Percentiles rank a stretch among this genome's conserved stretches.
These are phyloP conservation scores for Prionailurus viverrinus DNA, from an alignment of 2,113 vertebrate genomes.

Conservation along the genomic window DNA sequence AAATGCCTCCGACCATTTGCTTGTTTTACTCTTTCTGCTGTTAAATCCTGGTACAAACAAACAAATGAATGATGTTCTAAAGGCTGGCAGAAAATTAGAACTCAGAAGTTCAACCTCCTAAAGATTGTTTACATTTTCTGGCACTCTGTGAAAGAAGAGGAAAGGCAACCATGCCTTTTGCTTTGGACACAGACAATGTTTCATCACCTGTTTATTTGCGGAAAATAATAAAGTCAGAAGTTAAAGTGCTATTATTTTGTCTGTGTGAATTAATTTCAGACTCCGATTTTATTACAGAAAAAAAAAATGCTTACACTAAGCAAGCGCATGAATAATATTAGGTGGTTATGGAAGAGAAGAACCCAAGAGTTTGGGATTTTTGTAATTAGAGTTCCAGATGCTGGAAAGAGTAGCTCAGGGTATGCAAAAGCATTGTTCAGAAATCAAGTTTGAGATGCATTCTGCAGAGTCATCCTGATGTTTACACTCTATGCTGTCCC, in stretches of 20 bases:
- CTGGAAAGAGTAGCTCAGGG: background rate
- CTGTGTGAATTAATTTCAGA: constrained; percentile 48
- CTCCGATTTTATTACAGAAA: constrained; percentile 7
- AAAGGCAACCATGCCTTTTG: background rate
- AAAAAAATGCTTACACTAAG: background rate
- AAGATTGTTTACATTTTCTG: constrained; percentile 80
- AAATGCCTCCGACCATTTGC: constrained; percentile 33
- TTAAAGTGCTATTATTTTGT: constrained; percentile 64
- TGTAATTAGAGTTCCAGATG: constrained; percentile 53
- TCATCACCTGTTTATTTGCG: constrained; percentile 67
- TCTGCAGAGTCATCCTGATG: background rate
- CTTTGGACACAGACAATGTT: constrained; percentile 19
- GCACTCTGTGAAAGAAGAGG: constrained; percentile 66
- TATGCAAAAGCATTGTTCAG: background rate
- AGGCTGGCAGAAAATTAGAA: constrained; percentile 55
- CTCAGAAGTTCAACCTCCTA: constrained; percentile 59
- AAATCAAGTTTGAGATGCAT: constrained; percentile 42
- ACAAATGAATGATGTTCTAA: constrained; percentile 61
- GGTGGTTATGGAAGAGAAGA: background rate
- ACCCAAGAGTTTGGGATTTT: background rate
- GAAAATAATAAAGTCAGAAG: constrained; percentile 76
- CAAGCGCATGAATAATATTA: background rate
- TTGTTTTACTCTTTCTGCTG: constrained; percentile 53
- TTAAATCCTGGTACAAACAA: constrained; percentile 59
- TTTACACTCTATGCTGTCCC: background rate